Base-by-base conservation (phyloP, 2,797 vertebrate species). In the Darevskia mixta region DNA sequence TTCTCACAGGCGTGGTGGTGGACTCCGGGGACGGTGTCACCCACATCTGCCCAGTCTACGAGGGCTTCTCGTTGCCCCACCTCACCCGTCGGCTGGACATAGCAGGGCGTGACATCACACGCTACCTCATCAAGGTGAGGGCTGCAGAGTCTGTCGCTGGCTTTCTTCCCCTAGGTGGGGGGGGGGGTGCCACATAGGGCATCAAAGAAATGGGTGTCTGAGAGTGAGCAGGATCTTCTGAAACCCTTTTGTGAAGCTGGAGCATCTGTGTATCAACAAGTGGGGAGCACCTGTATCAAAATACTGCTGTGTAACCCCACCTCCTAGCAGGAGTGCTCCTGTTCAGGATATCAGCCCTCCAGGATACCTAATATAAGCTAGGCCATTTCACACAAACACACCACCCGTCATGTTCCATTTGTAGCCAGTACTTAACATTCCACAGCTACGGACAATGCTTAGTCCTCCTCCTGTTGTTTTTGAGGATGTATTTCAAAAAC, bases 1-100 rank as follows among this genome's bases (percentile, higher is more conserved):
- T 88, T 23, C 87, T 88, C 84, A 96, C 96, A 0, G 96, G 96
- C 2, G 90, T 95, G 76, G 96, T 96, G 61, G 92, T 96, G 55
- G 96, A 96, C 91, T 94, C 94, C 0, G 96, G 96, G 3, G 93
- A 96, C 0, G 95, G 95, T 0, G 90, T 94, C 79, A 96, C 96
- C 2, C 94, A 95, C 85, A 91, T 94, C 0, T 94, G 96, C 3
- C 96, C 96, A 15, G 89, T 96, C 87, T 96, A 95, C 0, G 96
- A 96, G 89, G 96, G 96, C 3, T 96, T 96, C 85, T 95, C 94
- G 7, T 80, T 96, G 87, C 96, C 96, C 1, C 96, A 96, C 0
- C 95, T 96, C 0, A 95, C 95, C 38, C 83, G 67, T 84, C 93
- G 95, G 78, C 93, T 96, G 49, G 77, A 88, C 0, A 80, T 96